Percentiles rank a stretch among this genome's conserved stretches.
These are phyloP conservation scores for Enteromius afrohamiltoni DNA, from an alignment of 2,797 vertebrate species.

Conservation along the genomic window DNA sequence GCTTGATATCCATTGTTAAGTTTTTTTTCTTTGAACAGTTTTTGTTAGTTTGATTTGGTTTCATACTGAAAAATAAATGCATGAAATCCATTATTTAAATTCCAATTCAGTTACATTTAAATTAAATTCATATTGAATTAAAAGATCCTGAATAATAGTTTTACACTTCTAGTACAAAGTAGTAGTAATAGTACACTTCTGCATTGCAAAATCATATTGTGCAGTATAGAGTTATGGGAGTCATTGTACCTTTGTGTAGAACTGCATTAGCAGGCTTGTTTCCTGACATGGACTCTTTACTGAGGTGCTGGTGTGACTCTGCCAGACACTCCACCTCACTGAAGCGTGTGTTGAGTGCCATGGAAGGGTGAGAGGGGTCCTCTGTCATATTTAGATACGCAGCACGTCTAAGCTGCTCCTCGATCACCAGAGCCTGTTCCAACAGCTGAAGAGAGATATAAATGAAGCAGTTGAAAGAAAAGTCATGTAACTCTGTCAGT, in stretches of 20 bases:
- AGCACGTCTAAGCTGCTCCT: constrained; percentile 94
- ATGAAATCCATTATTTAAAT: neutral
- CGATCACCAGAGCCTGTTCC: constrained; percentile 95
- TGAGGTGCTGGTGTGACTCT: constrained; percentile 97
- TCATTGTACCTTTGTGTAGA: constrained; percentile 92
- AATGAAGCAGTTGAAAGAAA: neutral
- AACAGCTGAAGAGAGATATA: constrained; percentile 78
- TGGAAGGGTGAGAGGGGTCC: constrained; percentile 95
- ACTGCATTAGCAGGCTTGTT: constrained; percentile 98
- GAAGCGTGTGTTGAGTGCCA: constrained; percentile 97
- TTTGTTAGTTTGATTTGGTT: neutral
- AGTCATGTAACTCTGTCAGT: neutral
- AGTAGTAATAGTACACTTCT: neutral
- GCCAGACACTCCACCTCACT: constrained; percentile 97
- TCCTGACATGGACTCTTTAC: constrained; percentile 98
- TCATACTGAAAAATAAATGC: neutral
- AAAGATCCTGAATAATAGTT: neutral
- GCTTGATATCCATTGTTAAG: neutral
- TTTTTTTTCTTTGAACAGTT: neutral
- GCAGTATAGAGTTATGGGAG: neutral
- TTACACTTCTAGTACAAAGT: no score
- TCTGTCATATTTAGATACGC: constrained; percentile 98
- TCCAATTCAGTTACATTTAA: neutral
- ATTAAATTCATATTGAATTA: neutral
- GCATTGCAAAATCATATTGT: neutral